These are phyloP conservation scores for Diplazon laetatorius DNA, from an alignment of 2,888 invertebrate genomes.

Conservation along the genomic window DNA sequence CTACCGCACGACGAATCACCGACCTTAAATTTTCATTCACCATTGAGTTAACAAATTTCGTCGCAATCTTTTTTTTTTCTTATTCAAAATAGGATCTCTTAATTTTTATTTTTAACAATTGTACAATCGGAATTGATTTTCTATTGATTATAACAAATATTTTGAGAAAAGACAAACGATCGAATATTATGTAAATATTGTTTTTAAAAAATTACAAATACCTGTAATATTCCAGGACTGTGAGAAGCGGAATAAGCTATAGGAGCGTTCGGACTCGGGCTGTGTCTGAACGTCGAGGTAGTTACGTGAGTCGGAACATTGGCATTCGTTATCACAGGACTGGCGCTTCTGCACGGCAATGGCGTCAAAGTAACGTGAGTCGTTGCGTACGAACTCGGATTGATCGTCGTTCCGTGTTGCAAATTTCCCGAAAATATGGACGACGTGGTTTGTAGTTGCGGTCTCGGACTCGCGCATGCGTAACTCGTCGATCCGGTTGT, in stretches of 20 bases:
- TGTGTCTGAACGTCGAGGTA: conserved; percentile 78
- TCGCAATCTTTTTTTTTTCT: too few species aligned
- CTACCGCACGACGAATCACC: conserved; percentile 81
- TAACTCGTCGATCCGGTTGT: conserved; percentile 62
- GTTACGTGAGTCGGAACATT: conserved; percentile 72
- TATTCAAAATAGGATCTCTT: too few species aligned
- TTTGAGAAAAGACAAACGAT: too few species aligned
- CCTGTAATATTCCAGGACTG: conserved; percentile 79
- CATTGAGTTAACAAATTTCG: not conserved
- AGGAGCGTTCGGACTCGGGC: conserved; percentile 78
- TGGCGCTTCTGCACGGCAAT: conserved; percentile 77
- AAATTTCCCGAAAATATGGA: conserved; percentile 78
- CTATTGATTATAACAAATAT: too few species aligned
- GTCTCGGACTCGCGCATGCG: conserved; percentile 80
- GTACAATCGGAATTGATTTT: too few species aligned
- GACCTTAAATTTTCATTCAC: conserved; percentile 69
- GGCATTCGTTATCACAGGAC: conserved; percentile 73
- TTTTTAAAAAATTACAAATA: conserved; percentile 49
- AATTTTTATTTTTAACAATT: too few species aligned
- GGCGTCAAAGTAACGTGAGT: conserved; percentile 84
- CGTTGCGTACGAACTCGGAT: conserved; percentile 84
- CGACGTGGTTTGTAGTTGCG: conserved; percentile 77
- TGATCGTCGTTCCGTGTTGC: conserved; percentile 84
- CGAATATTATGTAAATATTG: too few species aligned
- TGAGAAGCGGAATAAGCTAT: conserved; percentile 75